A percentile compares a stretch with the other conserved stretches of the same genome.
Conservation (phyloP, 2,113 vertebrate species). For the Chauna torquata region DNA sequence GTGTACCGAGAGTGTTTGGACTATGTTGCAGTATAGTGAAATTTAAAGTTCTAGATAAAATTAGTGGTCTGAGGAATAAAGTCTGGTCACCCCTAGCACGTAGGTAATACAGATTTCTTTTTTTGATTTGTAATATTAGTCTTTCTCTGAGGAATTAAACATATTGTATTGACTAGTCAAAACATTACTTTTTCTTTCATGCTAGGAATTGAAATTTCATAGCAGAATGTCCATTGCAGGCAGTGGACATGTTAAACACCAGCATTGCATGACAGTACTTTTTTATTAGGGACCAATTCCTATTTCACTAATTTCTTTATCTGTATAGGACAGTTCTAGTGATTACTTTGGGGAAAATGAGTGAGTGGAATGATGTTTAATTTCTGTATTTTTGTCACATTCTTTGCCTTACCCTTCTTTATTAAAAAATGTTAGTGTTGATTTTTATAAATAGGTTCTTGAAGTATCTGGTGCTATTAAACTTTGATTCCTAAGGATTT, state of each 20-base stretch:
- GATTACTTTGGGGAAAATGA: conserved; percentile 42
- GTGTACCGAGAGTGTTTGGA: conserved; percentile 13
- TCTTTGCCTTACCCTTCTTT: conserved; percentile 57
- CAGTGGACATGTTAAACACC: conserved; percentile 68
- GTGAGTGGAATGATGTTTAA: background rate
- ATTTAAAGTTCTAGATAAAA: conserved; percentile 11
- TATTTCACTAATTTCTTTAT: conserved; percentile 23
- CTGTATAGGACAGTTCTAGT: conserved; percentile 25
- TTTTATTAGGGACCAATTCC: conserved; percentile 36
- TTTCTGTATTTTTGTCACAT: conserved; percentile 18
- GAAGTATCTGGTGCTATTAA: conserved; percentile 71
- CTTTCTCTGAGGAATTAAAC: conserved; percentile 37
- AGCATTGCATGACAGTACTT: conserved; percentile 53
- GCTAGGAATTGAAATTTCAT: conserved; percentile 53
- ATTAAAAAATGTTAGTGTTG: background rate
- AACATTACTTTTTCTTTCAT: conserved; percentile 33
- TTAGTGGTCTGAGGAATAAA: conserved; percentile 11
- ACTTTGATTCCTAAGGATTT: conserved; percentile 48
- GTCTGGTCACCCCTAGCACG: background rate
- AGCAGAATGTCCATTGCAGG: conserved; percentile 67
- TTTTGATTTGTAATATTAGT: conserved; percentile 26
- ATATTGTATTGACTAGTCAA: background rate
- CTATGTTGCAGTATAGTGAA: background rate
- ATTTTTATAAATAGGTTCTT: conserved; percentile 15
- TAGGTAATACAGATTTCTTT: background rate